These are phyloP conservation scores for Acipenser transmontanus DNA, from an alignment of 2,797 vertebrate genomes.

Conservation along the genomic window DNA sequence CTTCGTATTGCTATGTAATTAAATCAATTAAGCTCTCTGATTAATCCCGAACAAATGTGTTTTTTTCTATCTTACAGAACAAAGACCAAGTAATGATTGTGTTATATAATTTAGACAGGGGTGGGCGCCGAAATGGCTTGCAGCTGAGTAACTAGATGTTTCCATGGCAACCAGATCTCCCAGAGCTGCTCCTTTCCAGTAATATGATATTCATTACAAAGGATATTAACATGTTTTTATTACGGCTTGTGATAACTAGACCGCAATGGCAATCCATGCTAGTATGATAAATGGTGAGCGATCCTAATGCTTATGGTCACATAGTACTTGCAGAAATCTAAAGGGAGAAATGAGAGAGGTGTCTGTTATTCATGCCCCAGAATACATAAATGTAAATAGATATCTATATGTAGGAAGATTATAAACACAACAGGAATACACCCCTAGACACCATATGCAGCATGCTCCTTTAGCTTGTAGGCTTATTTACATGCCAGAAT, in stretches of 20 bases:
- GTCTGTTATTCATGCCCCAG: no score
- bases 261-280: slow-evolving; percentile 11
- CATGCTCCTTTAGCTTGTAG: no score
- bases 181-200: slow-evolving; percentile 29
- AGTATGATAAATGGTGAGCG: slow-evolving; percentile 16
- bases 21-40: no score
- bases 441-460: no score
- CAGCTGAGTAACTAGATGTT: slow-evolving; percentile 64
- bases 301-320: slow-evolving; percentile 6
- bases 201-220: slow-evolving; percentile 27
- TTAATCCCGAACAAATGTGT: no score
- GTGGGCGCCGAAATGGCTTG: slow-evolving; percentile 47
- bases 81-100: slow-evolving; percentile 36
- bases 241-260: slow-evolving; percentile 31
- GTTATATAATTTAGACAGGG: slow-evolving; percentile 52
- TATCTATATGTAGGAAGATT: no score
- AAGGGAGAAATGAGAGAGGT: slow-evolving; percentile 2
- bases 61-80: not conserved
- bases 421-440: no score
- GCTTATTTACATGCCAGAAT: no score
- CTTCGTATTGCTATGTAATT: no score
- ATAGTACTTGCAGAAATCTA: slow-evolving; percentile 23
- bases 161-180: slow-evolving; percentile 66
- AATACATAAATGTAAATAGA: no score
- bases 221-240: slow-evolving; percentile 33